These are phyloP conservation scores for Acanthurus lineatus DNA, from an alignment of 2,797 vertebrate species.

Conservation along the genomic window DNA sequence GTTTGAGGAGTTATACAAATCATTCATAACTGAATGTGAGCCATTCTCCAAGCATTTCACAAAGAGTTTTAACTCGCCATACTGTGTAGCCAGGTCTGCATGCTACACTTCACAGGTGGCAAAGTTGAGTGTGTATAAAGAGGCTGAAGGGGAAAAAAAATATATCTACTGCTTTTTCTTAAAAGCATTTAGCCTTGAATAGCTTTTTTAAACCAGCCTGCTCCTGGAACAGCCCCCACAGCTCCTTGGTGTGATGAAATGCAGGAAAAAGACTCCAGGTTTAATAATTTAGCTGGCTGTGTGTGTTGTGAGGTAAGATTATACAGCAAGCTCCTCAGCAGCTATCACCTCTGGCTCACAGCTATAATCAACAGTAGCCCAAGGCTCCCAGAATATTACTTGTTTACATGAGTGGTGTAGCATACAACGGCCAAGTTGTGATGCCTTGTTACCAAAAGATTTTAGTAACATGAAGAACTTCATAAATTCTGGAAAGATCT, in stretches of 20 bases:
- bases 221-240: slow-evolving; percentile 50
- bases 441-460: neutral
- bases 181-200: slow-evolving; percentile 33
- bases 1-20: too few relatives aligned
- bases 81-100: neutral
- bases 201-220: slow-evolving; percentile 23
- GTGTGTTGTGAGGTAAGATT: slow-evolving; percentile 79
- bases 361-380: slow-evolving; percentile 27
- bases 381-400: slow-evolving; percentile 11
- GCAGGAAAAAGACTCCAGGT: slow-evolving; percentile 73
- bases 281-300: slow-evolving; percentile 80
- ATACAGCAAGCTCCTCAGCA: slow-evolving; percentile 65
- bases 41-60: too few relatives aligned
- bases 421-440: neutral
- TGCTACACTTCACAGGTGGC: slow-evolving; percentile 47
- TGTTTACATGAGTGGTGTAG: slow-evolving; percentile 18
- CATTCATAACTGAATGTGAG: too few relatives aligned
- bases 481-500: neutral
- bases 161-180: slow-evolving; percentile 8
- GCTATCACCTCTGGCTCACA: slow-evolving; percentile 47
- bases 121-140: slow-evolving; percentile 8
- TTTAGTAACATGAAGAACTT: neutral
- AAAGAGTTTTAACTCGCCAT: too few relatives aligned
- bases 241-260: slow-evolving; percentile 74
- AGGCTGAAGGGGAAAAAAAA: neutral